These are phyloP conservation scores for Eumeta japonica DNA, from an alignment of 1,140 invertebrate species.

Conservation along the genomic window DNA sequence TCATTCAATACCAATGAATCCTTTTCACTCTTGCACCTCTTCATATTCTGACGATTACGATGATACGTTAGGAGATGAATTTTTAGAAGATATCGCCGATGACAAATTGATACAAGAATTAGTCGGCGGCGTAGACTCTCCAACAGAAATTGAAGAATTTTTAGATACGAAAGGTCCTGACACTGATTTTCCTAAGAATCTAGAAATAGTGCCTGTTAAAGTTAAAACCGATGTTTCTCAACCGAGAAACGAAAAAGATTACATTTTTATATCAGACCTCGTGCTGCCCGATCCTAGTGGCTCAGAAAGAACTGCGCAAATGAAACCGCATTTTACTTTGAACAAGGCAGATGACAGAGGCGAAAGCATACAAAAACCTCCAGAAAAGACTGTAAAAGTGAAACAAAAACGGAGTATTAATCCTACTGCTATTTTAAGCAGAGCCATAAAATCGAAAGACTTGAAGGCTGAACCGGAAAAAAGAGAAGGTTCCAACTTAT, in stretches of 20 bases:
- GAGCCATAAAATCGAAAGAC: too few relatives aligned
- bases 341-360: constrained; percentile 44
- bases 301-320: constrained; percentile 42
- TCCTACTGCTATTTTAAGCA: constrained; percentile 29
- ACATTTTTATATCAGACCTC: constrained; percentile 36
- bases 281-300: constrained; percentile 34
- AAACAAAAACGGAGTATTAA: constrained; percentile 35
- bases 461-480: constrained; percentile 24
- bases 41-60: constrained; percentile 43
- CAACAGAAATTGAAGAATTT: constrained; percentile 35
- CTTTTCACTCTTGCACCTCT: constrained; percentile 15
- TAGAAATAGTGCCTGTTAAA: constrained; percentile 47
- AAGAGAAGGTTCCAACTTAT: constrained; percentile 29
- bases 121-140: constrained; percentile 42
- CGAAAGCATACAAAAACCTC: constrained; percentile 43
- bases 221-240: constrained; percentile 26
- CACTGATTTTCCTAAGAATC: constrained; percentile 42
- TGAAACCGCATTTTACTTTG: constrained; percentile 45
- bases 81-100: constrained; percentile 32
- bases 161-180: constrained; percentile 53
- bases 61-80: constrained; percentile 34
- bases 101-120: constrained; percentile 43
- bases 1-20: constrained; percentile 22
- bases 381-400: constrained; percentile 40
- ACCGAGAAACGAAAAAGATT: constrained; percentile 37